phyloP scores from a whole-genome alignment of 2,113 vertebrate species.

The Elgaria multicarinata region DNA sequence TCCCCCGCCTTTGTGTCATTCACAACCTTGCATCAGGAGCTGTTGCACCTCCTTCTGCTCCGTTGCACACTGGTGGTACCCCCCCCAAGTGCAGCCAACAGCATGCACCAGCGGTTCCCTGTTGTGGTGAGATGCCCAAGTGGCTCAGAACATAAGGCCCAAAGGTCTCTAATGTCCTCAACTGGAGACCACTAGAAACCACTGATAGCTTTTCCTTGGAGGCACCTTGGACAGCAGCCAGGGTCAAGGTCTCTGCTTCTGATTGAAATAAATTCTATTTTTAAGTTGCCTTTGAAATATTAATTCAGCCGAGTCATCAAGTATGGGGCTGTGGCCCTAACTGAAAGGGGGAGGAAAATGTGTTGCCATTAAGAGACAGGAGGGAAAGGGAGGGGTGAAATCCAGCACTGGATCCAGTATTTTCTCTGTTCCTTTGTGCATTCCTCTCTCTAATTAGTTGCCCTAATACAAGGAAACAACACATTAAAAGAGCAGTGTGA shows the following conservation, averaged over 20 bases:
- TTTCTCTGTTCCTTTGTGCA: neutral
- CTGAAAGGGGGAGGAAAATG: constrained; percentile 28
- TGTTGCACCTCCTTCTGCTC: neutral
- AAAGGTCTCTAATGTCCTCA: too few relatives aligned
- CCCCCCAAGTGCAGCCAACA: neutral
- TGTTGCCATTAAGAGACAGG: neutral
- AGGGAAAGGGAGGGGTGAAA: neutral
- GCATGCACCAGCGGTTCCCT: neutral
- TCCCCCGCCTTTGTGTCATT: neutral
- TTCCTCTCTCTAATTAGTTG: constrained; percentile 11
- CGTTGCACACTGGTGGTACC: neutral
- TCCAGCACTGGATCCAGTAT: neutral
- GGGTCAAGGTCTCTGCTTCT: neutral
- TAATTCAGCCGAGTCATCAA: constrained; percentile 17
- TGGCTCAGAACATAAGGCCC: neutral
- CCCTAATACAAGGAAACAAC: neutral
- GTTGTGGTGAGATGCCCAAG: neutral
- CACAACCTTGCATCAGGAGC: neutral
- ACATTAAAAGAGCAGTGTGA: neutral
- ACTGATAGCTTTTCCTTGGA: neutral
- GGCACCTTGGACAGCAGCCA: neutral
- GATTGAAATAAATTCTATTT: neutral
- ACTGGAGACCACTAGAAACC: neutral
- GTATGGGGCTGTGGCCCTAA: constrained; percentile 4
- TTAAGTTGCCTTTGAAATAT: constrained; percentile 18